phyloP scores from a whole-genome alignment of 2,797 vertebrate species.

The Pterois miles region DNA sequence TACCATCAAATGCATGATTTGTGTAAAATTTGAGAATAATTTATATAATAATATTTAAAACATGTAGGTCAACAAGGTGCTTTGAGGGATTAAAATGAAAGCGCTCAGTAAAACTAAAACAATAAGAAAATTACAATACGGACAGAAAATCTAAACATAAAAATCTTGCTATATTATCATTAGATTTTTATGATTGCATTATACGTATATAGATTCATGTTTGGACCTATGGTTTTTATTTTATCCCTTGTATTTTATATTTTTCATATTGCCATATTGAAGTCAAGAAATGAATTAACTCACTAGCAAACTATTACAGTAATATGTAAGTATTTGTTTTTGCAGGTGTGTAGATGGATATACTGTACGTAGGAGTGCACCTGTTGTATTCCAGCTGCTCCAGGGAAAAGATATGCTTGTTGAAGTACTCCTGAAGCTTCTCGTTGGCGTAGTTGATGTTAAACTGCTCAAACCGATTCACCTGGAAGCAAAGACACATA shows the following conservation, averaged over 20 bases:
- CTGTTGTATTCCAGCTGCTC: slow-evolving; percentile 94
- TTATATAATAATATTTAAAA: no score
- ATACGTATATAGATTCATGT: not conserved
- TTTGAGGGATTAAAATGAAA: no score
- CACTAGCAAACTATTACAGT: not conserved
- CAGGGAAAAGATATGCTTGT: slow-evolving; percentile 91
- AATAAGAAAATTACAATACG: no score
- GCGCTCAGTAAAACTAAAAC: no score
- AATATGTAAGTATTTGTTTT: not conserved
- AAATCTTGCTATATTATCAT: no score
- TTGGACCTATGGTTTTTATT: not conserved
- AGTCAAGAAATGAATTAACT: not conserved
- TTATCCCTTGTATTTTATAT: not conserved
- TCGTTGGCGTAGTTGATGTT: slow-evolving; percentile 85
- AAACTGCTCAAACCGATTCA: slow-evolving; percentile 84
- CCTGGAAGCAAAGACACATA: slow-evolving; percentile 57
- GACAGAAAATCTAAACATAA: no score
- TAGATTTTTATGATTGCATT: not conserved
- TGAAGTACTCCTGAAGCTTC: slow-evolving; percentile 84
- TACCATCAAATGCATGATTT: no score
- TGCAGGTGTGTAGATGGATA: not conserved
- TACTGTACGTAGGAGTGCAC: slow-evolving; percentile 50
- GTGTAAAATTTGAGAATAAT: fast-evolving
- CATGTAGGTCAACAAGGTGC: no score
- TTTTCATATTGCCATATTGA: not conserved